phyloP scores from a whole-genome alignment of 2,888 invertebrate species.

The Andrena bucephala region DNA sequence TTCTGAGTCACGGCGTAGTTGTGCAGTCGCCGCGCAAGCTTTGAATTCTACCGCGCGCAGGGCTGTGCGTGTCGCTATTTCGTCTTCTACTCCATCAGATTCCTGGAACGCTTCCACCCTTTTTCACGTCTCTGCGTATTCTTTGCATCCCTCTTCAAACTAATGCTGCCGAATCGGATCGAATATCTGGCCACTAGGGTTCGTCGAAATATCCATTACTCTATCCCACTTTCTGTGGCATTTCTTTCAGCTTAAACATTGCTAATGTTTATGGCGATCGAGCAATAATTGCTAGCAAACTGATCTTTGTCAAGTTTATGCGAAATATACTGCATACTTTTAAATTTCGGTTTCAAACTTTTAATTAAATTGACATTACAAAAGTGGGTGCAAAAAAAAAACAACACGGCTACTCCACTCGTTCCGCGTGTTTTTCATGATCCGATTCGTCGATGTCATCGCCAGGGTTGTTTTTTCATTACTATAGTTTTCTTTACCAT shows the following conservation, averaged over 20 bases:
- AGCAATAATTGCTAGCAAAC: too few species aligned
- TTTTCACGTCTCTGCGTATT: conserved; percentile 5
- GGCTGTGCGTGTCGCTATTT: conserved; percentile 40
- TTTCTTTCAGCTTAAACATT: background rate
- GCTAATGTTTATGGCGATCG: too few species aligned
- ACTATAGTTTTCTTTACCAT: too few species aligned
- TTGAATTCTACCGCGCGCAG: conserved; percentile 63
- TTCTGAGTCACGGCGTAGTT: conserved; percentile 68
- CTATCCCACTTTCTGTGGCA: background rate
- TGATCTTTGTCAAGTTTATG: too few species aligned
- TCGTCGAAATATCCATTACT: background rate
- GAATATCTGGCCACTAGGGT: background rate
- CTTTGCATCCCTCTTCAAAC: background rate
- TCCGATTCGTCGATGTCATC: too few species aligned
- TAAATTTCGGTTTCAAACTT: too few species aligned
- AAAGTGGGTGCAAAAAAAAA: too few species aligned
- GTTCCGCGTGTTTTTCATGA: too few species aligned
- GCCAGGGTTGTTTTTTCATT: too few species aligned
- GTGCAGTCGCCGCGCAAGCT: conserved; percentile 50
- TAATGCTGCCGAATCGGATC: background rate
- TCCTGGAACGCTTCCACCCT: background rate
- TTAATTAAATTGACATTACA: too few species aligned
- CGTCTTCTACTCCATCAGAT: conserved; percentile 27
- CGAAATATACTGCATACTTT: too few species aligned
- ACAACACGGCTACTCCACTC: too few species aligned